Conservation (phyloP, 2,888 invertebrate genomes). For the Leptopilina syphax region DNA sequence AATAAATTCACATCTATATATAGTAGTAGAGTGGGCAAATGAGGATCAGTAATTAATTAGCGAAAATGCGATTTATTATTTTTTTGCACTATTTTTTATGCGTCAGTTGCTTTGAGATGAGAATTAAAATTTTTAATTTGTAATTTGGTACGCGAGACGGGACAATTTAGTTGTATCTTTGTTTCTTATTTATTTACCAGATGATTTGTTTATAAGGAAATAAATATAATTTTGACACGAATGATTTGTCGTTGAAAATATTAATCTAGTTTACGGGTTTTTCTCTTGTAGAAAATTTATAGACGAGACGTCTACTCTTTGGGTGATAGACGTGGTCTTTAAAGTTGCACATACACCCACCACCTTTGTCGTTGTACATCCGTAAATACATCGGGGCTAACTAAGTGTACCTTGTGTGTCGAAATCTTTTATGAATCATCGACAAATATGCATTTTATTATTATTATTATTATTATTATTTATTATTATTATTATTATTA, state of each 20-base stretch:
- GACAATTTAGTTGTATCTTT: too few relatives aligned
- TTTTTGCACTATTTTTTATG: background rate
- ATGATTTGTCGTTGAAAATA: background rate
- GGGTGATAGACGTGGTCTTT: background rate
- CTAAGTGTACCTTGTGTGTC: constrained; percentile 7
- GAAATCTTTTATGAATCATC: constrained; percentile 12
- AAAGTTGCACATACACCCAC: constrained; percentile 12
- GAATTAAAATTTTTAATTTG: background rate
- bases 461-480: too few relatives aligned
- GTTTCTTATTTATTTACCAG: background rate
- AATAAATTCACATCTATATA: background rate
- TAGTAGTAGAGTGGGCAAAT: background rate
- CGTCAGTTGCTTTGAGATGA: background rate
- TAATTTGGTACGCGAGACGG: too few relatives aligned
- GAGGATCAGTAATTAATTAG: background rate
- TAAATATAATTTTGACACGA: background rate
- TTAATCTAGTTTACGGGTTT: constrained; percentile 11
- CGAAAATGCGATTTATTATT: background rate
- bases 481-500: too few relatives aligned
- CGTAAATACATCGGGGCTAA: constrained; percentile 17
- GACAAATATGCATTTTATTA: background rate
- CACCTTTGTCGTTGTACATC: constrained; percentile 13
- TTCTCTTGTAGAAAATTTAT: constrained; percentile 5
- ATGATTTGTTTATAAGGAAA: background rate
- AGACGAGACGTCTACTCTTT: background rate